These are phyloP conservation scores for Aphodius granarius DNA, from an alignment of 2,888 invertebrate species.

Conservation along the genomic window DNA sequence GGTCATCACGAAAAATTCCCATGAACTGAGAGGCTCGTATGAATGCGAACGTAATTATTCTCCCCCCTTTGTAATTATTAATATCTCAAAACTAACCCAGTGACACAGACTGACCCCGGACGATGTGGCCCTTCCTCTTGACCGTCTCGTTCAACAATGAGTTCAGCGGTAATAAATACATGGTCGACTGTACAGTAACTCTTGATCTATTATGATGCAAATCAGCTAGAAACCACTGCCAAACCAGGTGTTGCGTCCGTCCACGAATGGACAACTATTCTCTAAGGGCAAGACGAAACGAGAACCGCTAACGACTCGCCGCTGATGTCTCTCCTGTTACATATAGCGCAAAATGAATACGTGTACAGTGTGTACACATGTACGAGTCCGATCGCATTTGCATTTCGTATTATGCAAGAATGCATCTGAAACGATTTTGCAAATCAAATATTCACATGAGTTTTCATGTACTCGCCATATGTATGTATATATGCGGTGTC, in stretches of 20 bases:
- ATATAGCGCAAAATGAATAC: conserved; percentile 10
- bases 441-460: conserved; percentile 10
- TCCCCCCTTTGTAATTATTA: conserved; percentile 47
- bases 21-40: not conserved
- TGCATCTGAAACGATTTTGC: conserved; percentile 20
- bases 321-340: conserved; percentile 46
- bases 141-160: conserved; percentile 8
- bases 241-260: conserved; percentile 49
- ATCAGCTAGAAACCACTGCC: conserved; percentile 48
- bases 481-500: not conserved
- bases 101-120: conserved; percentile 47
- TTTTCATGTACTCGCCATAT: not conserved
- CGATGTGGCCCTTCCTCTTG: conserved; percentile 28
- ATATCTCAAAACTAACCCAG: conserved; percentile 44
- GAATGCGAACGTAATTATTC: conserved; percentile 42
- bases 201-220: conserved; percentile 50
- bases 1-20: conserved; percentile 2
- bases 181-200: conserved; percentile 25
- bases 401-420: conserved; percentile 34
- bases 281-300: conserved; percentile 47
- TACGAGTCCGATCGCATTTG: conserved; percentile 17
- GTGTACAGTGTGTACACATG: not conserved
- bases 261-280: conserved; percentile 47
- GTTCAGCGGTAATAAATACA: not conserved
- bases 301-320: conserved; percentile 47